These are phyloP conservation scores for Drosophila jambulina DNA, from an alignment of 1,140 invertebrate species.

Conservation along the genomic window DNA sequence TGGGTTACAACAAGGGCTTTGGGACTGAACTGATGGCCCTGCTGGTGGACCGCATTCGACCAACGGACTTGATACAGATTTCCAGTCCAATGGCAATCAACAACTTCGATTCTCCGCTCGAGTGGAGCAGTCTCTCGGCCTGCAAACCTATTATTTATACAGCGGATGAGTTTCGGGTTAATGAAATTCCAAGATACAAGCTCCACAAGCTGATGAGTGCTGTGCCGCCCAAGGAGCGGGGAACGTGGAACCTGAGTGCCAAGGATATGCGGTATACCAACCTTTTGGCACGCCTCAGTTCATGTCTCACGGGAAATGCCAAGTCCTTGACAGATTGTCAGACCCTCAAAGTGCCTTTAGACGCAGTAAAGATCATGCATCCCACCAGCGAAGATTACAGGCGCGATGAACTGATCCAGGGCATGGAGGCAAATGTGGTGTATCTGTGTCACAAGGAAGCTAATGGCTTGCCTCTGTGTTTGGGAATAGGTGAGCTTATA, in stretches of 20 bases:
- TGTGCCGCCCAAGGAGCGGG: constrained; percentile 36
- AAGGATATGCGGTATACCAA: constrained; percentile 75
- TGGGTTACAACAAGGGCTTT: constrained; percentile 87
- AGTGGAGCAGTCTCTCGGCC: constrained; percentile 69
- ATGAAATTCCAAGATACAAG: constrained; percentile 21
- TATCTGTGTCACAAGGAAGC: constrained; percentile 44
- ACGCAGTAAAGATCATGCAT: constrained; percentile 48
- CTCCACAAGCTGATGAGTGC: constrained; percentile 54
- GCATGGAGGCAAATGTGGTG: constrained; percentile 79
- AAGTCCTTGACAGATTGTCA: constrained; percentile 60
- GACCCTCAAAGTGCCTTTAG: constrained; percentile 46
- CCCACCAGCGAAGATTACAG: constrained; percentile 26
- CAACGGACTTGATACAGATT: constrained; percentile 87
- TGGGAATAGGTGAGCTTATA: constrained; percentile 71
- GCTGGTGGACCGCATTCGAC: constrained; percentile 85
- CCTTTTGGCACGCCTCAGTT: constrained; percentile 64
- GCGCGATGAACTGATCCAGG: constrained; percentile 47
- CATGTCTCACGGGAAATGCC: constrained; percentile 47
- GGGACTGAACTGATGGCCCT: constrained; percentile 86
- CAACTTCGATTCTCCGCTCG: constrained; percentile 86
- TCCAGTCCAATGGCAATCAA: constrained; percentile 83
- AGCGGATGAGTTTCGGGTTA: constrained; percentile 22
- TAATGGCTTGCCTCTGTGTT: constrained; percentile 48
- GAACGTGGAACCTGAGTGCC: constrained; percentile 66
- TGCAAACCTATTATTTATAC: constrained; percentile 56